Base-by-base conservation (phyloP, 2,888 invertebrate species). In the Nymphalis urticae region DNA sequence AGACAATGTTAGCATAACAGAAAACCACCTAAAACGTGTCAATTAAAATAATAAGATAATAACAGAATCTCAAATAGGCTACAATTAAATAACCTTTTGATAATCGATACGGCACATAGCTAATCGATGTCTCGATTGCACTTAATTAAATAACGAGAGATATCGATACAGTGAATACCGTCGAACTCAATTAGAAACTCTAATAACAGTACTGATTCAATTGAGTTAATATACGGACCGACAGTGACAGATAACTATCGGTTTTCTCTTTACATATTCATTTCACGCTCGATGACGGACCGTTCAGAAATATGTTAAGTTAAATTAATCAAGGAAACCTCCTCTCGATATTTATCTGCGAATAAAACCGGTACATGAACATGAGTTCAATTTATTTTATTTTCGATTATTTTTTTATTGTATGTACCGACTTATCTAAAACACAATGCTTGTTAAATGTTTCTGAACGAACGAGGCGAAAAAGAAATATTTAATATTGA, bases 151-250 rank as follows among this genome's bases (percentile, higher is more conserved):
- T 67, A 67, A 67, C 67, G 56, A 67, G 73, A 69, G 48, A 71
- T 71, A 75, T 74, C 72, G 71, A 76, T 78, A 73, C 75, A 58
- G 17, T 68, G 73, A 74, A 75, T 73, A 68, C 71, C 71, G 68
- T 68, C 68, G 69, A 69, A 71, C 63, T 75, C 73, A 71, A 75
- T 73, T 75, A 73, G 73, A 75, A 75, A 75, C 73, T 74, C 69
- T 73, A 74, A 74, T 74, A 73, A 70, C 72, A 74, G 71, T 68
- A 77, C 77, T 77, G 77, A 71, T 76, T 76, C 74, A 79, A 79
- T 79, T 78, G 79, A 79, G 76, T 75, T 79, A 81, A 81, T 80
- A 75, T 76, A 74, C 71, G 73, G 75, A 77, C 74, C 71, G 71
- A 72, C 73, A 75, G 75, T 75, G 75, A 75, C 71, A 75, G 75